Percentiles rank a stretch among this genome's conserved stretches.
These are phyloP conservation scores for Sinocyclocheilus grahami DNA, from an alignment of 2,113 vertebrate species.

Conservation along the genomic window DNA sequence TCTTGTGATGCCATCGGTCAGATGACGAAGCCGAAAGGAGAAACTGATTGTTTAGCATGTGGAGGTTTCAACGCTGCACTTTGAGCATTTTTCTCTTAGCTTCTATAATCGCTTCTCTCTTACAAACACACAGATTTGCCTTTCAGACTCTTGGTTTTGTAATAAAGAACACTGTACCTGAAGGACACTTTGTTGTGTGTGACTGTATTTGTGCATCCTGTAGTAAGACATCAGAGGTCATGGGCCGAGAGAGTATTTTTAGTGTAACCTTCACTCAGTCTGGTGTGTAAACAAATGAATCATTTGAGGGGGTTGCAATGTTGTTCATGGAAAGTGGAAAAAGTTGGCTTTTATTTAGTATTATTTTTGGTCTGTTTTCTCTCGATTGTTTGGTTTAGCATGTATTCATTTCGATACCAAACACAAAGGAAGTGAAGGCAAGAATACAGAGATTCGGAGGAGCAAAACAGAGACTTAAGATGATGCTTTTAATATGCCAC, in stretches of 20 bases:
- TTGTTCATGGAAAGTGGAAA: neutral
- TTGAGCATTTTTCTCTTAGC: slow-evolving; percentile 32
- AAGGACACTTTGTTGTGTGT: neutral
- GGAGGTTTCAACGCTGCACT: slow-evolving; percentile 51
- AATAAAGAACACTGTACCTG: slow-evolving; percentile 43
- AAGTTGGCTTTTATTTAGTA: too few relatives aligned
- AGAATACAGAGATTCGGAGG: neutral
- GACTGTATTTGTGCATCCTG: neutral
- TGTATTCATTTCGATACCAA: neutral
- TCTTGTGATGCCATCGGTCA: slow-evolving; percentile 50
- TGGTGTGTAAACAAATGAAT: neutral
- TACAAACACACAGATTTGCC: slow-evolving; percentile 29
- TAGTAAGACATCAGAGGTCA: neutral
- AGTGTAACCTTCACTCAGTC: neutral
- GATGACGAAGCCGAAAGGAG: slow-evolving; percentile 27
- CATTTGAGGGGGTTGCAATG: neutral
- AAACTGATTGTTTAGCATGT: slow-evolving; percentile 51
- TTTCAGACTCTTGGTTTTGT: slow-evolving; percentile 34
- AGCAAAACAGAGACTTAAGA: neutral
- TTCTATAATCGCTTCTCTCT: slow-evolving; percentile 33
- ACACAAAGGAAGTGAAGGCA: neutral
- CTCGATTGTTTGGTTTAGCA: neutral
- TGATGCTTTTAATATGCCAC: neutral
- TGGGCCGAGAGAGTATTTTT: neutral
- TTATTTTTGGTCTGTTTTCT: neutral